Base-by-base conservation (phyloP, 2,888 invertebrate species). In the Torymus auratus region DNA sequence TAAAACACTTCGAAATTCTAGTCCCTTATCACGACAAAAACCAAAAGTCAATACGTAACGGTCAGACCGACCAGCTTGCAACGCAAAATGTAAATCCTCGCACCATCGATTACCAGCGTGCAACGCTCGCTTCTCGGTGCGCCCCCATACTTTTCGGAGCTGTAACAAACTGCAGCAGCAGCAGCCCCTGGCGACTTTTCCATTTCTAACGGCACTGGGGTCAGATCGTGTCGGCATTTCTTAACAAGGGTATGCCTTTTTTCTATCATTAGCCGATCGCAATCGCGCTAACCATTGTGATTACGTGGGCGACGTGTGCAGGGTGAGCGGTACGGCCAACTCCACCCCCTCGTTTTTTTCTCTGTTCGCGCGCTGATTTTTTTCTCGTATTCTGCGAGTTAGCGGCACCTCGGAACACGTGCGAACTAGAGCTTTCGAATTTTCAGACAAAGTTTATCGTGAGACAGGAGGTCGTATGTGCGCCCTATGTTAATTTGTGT, bases 231-330 rank as follows among this genome's bases (percentile, higher is more conserved):
- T 88, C 85, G 88, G 88, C 84, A 87, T 89, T 88, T 85, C 86
- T 86, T 88, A 88, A 89, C 88, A 86, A 89, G 88, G 86, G 76
- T 78, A 79, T 86, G 85, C 87, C 86, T 87, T 88, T 88, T 86
- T 88, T 88, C 86, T 85, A 85, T 87, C 88, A 87, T 88, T 88
- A 88, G 86, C 83, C 83, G 89, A 89, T 89, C 84, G 83, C 85
- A 86, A 89, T 89, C 89, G 86, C 83, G 81, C 85, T 89, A 89
- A 88, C 86, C 86, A 88, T 88, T 87, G 86, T 87, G 86, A 88
- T 89, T 88, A 88, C 82, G 82, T 82, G 83, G 71, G 28, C 83
- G 77, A 84, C 83, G 83, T 82, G 82, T 83, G 80, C 71, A 78
- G 72, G 81, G 20, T 53, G 55, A 50, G 23, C 55, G 55, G 52